Percentiles rank a stretch among this genome's conserved stretches.
These are phyloP conservation scores for Ptychadena robeensis DNA, from an alignment of 2,797 vertebrate genomes.

Conservation along the genomic window DNA sequence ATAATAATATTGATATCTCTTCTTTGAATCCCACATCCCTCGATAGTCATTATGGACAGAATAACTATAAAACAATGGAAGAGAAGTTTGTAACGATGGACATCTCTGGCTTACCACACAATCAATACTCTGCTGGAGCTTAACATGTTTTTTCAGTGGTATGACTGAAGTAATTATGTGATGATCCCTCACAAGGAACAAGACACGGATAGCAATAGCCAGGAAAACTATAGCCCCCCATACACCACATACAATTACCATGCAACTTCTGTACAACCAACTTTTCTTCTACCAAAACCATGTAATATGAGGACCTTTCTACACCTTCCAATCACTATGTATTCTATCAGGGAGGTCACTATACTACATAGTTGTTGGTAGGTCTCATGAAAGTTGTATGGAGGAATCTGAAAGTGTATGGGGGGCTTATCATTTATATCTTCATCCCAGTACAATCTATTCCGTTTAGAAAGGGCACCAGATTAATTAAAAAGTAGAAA, in stretches of 20 bases:
- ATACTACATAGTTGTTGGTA: no score
- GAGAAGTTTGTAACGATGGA: background rate
- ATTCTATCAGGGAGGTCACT: no score
- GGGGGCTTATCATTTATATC: background rate
- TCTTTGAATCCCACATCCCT: background rate
- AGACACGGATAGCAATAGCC: background rate
- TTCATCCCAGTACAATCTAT: background rate
- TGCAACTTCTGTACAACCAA: no score
- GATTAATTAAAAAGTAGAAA: background rate
- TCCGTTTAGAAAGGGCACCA: no score
- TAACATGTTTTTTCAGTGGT: conserved; percentile 19
- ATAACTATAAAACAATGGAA: conserved; percentile 4
- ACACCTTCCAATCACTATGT: no score
- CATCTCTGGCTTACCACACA: conserved; percentile 15
- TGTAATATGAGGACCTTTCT: no score
- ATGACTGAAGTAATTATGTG: conserved; percentile 40
- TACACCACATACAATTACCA: no score
- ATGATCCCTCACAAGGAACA: conserved; percentile 26
- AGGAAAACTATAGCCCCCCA: no score
- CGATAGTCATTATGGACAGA: background rate
- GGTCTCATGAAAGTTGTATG: no score
- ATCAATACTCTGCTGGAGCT: conserved; percentile 13
- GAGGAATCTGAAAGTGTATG: no score
- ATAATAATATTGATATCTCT: background rate
- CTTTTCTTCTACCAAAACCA: no score